Base-by-base conservation (phyloP, 1,140 invertebrate genomes). In the Holcopasites calliopsidis region DNA sequence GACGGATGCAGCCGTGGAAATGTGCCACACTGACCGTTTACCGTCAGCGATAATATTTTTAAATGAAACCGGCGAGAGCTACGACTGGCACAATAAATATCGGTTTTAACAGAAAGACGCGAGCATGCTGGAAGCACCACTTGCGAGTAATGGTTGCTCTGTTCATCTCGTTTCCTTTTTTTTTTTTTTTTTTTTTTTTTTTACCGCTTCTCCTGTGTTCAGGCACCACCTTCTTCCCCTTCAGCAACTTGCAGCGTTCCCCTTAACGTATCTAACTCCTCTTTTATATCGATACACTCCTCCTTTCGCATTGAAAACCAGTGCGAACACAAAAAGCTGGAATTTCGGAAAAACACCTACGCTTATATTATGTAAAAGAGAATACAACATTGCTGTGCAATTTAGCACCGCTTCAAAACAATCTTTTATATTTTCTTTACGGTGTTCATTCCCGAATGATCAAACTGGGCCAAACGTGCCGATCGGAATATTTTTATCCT, bases 21-120 rank as follows among this genome's bases (percentile, higher is more conserved):
- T 72, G 85, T 77, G 80, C 80, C 26, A 23, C 28, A 13, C 68
- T 61, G 76, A 62, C 70, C 57, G 31, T 58, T 61, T 72, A 57
- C 70, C 72, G 82, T 87, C 84, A 85, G 85, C 82, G 86, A 84
- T 86, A 87, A 86, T 87, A 88, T 82, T 87, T 80, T 85, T 86
- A 87, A 87, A 86, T 86, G 83, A 85, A 87, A 88, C 64, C 62
- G 52, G 28, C 54, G n/a, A 58, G 49, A 50, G 60, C 38, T 50
- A 65, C 76, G 60, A 57, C 62, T 28, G 62, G 72, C 74, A 78
- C 80, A 85, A 88, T 88, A 88, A 88, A 88, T 87, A 87, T 88
- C 80, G 80, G 80, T 61, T 84, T 84, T 75, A 85, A 81, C 76
- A 84, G 77, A 85, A 85, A 81, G 79, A 77, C 73, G 77, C 76